These are phyloP conservation scores for Dugesia japonica DNA, from an alignment of 2,888 invertebrate genomes.

Conservation along the genomic window DNA sequence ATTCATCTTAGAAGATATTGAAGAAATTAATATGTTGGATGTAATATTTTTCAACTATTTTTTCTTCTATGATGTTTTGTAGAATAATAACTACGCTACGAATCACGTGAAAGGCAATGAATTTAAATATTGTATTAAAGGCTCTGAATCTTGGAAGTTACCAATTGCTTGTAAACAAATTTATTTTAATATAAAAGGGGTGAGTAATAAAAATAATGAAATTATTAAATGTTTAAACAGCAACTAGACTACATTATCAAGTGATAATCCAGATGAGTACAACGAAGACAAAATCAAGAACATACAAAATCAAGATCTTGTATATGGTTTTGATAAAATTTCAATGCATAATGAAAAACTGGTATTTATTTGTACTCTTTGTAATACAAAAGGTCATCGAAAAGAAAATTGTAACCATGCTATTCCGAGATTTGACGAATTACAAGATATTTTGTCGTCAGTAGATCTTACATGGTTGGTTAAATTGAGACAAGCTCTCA, in stretches of 20 bases:
- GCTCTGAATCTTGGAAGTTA: neutral
- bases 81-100: too few species aligned
- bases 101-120: neutral
- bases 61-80: too few species aligned
- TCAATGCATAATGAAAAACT: neutral
- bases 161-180: neutral
- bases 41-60: too few species aligned
- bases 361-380: neutral
- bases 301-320: neutral
- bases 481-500: neutral
- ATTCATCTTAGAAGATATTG: constrained; percentile 2
- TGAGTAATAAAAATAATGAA: neutral
- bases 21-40: neutral
- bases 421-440: neutral
- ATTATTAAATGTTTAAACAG: neutral
- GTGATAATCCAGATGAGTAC: neutral
- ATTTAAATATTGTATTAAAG: neutral
- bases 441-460: neutral
- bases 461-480: neutral
- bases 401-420: neutral
- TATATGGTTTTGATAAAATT: neutral
- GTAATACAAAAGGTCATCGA: neutral
- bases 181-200: neutral
- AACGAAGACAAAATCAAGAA: neutral
- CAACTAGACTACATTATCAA: neutral